Percentiles rank a stretch among this genome's conserved stretches.
phyloP scores from a whole-genome alignment of 2,113 vertebrate species.

The Herpetotheres cachinnans region DNA sequence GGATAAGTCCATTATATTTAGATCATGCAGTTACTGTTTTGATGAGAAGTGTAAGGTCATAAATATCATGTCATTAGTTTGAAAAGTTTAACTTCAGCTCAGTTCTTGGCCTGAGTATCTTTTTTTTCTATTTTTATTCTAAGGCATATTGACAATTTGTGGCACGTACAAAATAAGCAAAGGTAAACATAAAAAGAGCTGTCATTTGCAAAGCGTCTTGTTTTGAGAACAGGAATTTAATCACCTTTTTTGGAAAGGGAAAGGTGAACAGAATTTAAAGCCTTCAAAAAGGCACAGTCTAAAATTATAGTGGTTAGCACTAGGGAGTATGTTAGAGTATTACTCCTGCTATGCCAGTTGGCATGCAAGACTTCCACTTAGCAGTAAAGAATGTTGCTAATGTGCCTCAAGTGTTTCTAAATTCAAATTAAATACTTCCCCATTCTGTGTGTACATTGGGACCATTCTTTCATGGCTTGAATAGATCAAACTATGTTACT shows the following conservation, averaged over 20 bases:
- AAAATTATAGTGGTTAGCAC: background rate
- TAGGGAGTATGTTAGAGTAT: background rate
- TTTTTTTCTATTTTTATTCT: constrained; percentile 3
- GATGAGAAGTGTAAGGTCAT: background rate
- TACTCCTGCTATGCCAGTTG: constrained; percentile 13
- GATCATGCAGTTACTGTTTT: background rate
- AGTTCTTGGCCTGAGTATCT: background rate
- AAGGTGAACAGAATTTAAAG: constrained; percentile 26
- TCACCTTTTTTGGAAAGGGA: background rate
- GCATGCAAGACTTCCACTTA: constrained; percentile 2
- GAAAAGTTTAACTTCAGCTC: background rate
- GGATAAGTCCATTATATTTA: background rate
- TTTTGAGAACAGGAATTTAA: background rate
- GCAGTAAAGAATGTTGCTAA: background rate
- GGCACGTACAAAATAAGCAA: background rate
- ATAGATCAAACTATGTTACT: background rate
- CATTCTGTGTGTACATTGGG: background rate
- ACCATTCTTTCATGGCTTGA: background rate
- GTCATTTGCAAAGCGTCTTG: constrained; percentile 1
- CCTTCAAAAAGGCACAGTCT: background rate
- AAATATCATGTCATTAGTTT: background rate
- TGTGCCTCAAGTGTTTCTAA: constrained; percentile 41
- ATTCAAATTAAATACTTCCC: constrained; percentile 51
- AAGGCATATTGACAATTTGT: background rate
- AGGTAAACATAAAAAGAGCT: background rate